A percentile compares a stretch with the other conserved stretches of the same genome.
Evolutionary conservation across 1,140 invertebrate genomes (phyloP).

Genomic region (fruit fly (Drosophila melanogaster)): Release_6_plus_ISO1_MT NT_033779.5:18620001-18620500

Average conservation of each 20-base stretch:
- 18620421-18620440: conserved; percentile 34
- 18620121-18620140: conserved; percentile 35
- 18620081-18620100: neutral
- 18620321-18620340: conserved; percentile 1
- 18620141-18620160: conserved; percentile 48
- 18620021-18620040: conserved; percentile 36
- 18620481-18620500: conserved; percentile 63
- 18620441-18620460: conserved; percentile 21
- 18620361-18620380: conserved; percentile 2
- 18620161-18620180: conserved; percentile 58
- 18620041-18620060: conserved; percentile 26
- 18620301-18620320: conserved; percentile 40
- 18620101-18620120: conserved; percentile 20
- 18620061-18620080: conserved; percentile 14
- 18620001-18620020: conserved; percentile 65
- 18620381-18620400: conserved; percentile 17
- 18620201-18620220: conserved; percentile 48
- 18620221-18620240: conserved; percentile 44
- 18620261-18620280: conserved; percentile 56
- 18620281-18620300: conserved; percentile 32
- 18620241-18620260: conserved; percentile 43
- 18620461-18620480: conserved; percentile 65
- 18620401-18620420: conserved; percentile 39
- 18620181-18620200: conserved; percentile 41
- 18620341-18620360: conserved; percentile 52